phyloP scores from a whole-genome alignment of 2,888 invertebrate genomes.

The Punctoribates punctum region DNA sequence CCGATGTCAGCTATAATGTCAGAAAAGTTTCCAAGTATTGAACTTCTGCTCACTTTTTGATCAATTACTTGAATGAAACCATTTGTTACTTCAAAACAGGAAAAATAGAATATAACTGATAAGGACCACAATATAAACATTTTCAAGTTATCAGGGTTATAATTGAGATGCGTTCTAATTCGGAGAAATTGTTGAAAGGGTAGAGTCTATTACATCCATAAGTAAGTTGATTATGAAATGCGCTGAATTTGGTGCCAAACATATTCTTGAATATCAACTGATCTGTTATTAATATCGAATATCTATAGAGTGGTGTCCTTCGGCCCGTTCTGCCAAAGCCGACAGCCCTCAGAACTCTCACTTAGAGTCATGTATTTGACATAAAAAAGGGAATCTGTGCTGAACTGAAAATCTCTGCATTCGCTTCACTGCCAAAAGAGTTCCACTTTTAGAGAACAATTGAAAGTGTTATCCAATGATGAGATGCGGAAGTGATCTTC shows the following conservation, averaged over 20 bases:
- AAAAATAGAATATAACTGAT: not conserved
- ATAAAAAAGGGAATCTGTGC: no score
- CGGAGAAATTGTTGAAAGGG: not conserved
- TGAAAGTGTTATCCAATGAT: conserved; percentile 28
- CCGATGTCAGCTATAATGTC: conserved; percentile 35
- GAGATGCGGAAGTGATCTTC: conserved; percentile 33
- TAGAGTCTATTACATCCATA: not conserved
- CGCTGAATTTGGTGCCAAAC: not conserved
- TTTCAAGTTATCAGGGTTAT: not conserved
- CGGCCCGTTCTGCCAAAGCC: not conserved
- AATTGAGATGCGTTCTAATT: not conserved
- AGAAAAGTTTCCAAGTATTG: conserved; percentile 39
- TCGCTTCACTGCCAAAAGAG: conserved; percentile 27
- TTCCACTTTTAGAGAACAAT: conserved; percentile 30
- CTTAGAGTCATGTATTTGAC: no score
- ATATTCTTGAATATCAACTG: conserved; percentile 23
- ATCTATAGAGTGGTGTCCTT: not conserved
- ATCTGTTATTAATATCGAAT: not conserved
- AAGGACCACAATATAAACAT: not conserved
- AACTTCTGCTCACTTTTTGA: not conserved
- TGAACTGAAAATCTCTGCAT: not conserved
- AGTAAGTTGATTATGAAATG: not conserved
- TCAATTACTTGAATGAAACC: not conserved
- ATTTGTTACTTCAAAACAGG: not conserved
- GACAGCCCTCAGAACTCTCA: no score